Evolutionary conservation across 2,113 vertebrate genomes (phyloP), one percentile per base, ranked within the genome.

Genomic region (Melanerpes aurifrons): DNA sequence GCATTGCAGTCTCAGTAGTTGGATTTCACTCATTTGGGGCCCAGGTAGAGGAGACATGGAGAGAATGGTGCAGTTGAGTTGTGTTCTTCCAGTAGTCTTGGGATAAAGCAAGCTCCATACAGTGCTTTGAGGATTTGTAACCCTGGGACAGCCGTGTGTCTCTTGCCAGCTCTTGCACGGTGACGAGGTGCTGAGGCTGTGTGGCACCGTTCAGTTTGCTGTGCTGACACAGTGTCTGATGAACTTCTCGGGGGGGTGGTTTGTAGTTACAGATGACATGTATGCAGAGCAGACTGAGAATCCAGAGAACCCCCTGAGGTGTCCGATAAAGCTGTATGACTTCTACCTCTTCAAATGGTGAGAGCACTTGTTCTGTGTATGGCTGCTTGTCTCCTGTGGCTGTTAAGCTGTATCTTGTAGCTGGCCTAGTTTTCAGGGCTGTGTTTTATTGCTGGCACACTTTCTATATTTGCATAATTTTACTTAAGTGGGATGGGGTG

Each of bases 341-440:
- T 99, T 99, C 98, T 99, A 99, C 98, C 99, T 99, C 98, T 99
- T 99, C 97, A 99, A 99, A 99, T 99, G 99, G 99, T 99, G 95
- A 98, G 98, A 94, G 35, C 67, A 57, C 54, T 62, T 7, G 3
- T 77, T 61, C 0, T 58, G 4, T 25, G 12, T 24, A 1, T 10
- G 18, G 24, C 21, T 75, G 76, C 72, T 89, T 56, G 29, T 47
- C 72, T 88, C 15, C 71, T 61, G 13, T 73, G 54, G 5, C 72
- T 93, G 75, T n/a, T 61, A 57, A 58, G 32, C 63, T 53, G 53
- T 25, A 26, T 56, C 28, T 73, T 74, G 63, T 50, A 31, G 58
- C 73, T 91, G 79, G 59, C 70, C 66, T 80, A 6, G 40, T 72
- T 83, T 66, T 77, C 25, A 45, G 54, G 4, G 1, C 48, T 71